Percentiles rank a stretch among this genome's conserved stretches.
phyloP scores from a whole-genome alignment of 92 coral and sea anemone genomes.

The Bergia puertoricense region DNA sequence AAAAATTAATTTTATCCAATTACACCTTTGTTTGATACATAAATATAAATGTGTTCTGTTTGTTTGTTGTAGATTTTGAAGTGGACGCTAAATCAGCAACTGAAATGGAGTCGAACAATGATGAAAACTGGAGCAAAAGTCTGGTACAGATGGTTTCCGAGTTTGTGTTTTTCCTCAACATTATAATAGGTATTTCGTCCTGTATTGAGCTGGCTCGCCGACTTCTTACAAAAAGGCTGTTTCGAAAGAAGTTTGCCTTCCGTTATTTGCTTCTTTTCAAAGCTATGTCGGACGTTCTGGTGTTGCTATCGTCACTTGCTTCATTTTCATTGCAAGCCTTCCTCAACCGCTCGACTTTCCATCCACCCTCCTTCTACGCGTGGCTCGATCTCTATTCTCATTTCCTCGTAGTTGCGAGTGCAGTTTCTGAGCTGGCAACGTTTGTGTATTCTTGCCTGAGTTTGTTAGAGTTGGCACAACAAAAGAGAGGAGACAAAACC shows the following conservation, averaged over 20 bases:
- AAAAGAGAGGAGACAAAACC: not conserved
- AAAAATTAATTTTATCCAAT: too few relatives aligned
- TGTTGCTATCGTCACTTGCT: not conserved
- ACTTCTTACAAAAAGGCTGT: not conserved
- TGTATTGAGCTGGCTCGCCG: constrained; percentile 1
- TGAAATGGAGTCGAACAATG: not conserved
- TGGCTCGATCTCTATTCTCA: not conserved
- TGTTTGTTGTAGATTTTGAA: not conserved
- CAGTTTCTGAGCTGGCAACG: constrained; percentile 1
- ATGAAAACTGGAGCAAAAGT: not conserved
- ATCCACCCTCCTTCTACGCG: not conserved
- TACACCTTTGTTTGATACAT: too few relatives aligned
- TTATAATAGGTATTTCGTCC: not conserved
- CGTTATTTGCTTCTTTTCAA: constrained; percentile 20
- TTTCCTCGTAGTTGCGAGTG: not conserved
- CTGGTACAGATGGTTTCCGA: not conserved
- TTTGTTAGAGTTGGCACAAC: not conserved
- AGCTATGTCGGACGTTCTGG: constrained; percentile 7
- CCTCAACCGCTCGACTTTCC: not conserved
- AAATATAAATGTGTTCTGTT: not conserved
- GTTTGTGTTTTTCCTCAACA: not conserved
- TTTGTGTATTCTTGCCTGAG: not conserved
- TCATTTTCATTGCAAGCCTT: constrained; percentile 2
- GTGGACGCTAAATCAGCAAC: not conserved
- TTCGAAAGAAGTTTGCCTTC: not conserved